phyloP scores from a whole-genome alignment of 1,140 invertebrate species.

The Ladona fulva region DNA sequence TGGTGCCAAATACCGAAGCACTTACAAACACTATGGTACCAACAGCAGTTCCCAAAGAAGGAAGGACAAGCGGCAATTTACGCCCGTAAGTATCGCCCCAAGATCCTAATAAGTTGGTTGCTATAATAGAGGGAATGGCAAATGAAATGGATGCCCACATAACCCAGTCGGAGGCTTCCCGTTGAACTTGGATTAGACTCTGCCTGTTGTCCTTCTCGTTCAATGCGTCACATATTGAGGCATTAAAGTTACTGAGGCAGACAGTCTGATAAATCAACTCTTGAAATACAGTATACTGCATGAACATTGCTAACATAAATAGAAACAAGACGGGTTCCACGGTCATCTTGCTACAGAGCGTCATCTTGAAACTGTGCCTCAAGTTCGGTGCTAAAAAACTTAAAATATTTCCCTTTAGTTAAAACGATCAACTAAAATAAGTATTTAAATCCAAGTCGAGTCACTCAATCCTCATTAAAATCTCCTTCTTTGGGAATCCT shows the following conservation, averaged over 20 bases:
- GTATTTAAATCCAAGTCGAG: no score
- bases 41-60: slow-evolving; percentile 35
- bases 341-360: slow-evolving; percentile 19
- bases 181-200: slow-evolving; percentile 32
- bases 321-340: slow-evolving; percentile 44
- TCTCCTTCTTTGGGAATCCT: no score
- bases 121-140: slow-evolving; percentile 36
- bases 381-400: no score
- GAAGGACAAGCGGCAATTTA: slow-evolving; percentile 39
- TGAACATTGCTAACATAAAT: slow-evolving; percentile 39
- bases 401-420: no score
- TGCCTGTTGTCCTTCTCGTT: slow-evolving; percentile 27
- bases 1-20: slow-evolving; percentile 31
- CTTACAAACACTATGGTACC: slow-evolving; percentile 33
- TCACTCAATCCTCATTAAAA: no score
- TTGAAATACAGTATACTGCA: slow-evolving; percentile 38
- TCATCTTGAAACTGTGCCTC: no score
- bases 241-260: slow-evolving; percentile 28
- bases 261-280: slow-evolving; percentile 39
- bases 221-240: slow-evolving; percentile 28
- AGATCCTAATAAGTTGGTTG: slow-evolving; percentile 34
- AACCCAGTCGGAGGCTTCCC: slow-evolving; percentile 34
- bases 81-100: slow-evolving; percentile 37
- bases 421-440: no score
- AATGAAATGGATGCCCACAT: slow-evolving; percentile 34